Conservation (phyloP, 2,113 vertebrate genomes). For the Clarias gariepinus region DNA sequence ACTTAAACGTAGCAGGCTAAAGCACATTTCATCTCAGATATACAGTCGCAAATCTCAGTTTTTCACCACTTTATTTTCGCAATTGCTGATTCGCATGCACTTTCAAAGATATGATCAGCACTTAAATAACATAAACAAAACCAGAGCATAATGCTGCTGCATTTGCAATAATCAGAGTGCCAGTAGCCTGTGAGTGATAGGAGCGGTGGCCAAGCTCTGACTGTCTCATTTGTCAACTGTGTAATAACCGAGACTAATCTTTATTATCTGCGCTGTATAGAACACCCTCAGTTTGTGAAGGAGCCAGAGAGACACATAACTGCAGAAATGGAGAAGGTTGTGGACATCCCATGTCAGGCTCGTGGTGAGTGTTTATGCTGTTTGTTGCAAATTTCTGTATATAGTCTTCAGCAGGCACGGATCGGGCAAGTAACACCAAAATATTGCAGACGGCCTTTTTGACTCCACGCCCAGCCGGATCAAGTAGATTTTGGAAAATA, state of each 20-base stretch:
- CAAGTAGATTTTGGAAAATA: too few species aligned
- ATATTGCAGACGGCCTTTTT: too few species aligned
- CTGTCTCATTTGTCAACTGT: not conserved
- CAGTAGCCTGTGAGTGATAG: not conserved
- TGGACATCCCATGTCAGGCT: conserved; percentile 93
- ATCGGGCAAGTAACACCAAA: too few species aligned
- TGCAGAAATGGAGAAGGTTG: conserved; percentile 96
- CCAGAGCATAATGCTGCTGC: not conserved
- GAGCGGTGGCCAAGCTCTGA: not conserved
- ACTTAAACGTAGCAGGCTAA: not conserved
- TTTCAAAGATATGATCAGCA: not conserved
- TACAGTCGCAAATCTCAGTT: not conserved
- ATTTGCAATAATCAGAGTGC: not conserved
- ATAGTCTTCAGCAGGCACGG: too few species aligned
- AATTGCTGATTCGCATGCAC: not conserved
- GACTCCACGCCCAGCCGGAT: too few species aligned
- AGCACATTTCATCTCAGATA: not conserved
- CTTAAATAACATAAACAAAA: not conserved
- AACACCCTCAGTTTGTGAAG: conserved; percentile 88
- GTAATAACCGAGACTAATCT: conserved; percentile 7
- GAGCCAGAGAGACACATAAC: conserved; percentile 93
- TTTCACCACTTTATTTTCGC: not conserved
- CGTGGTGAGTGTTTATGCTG: conserved; percentile 52
- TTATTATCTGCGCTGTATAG: conserved; percentile 65
- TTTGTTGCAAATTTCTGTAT: too few species aligned